A percentile compares a stretch with the other conserved stretches of the same genome.
Evolutionary conservation across 2,888 invertebrate species (phyloP).

Genomic region (Polydrusus cervinus): DNA sequence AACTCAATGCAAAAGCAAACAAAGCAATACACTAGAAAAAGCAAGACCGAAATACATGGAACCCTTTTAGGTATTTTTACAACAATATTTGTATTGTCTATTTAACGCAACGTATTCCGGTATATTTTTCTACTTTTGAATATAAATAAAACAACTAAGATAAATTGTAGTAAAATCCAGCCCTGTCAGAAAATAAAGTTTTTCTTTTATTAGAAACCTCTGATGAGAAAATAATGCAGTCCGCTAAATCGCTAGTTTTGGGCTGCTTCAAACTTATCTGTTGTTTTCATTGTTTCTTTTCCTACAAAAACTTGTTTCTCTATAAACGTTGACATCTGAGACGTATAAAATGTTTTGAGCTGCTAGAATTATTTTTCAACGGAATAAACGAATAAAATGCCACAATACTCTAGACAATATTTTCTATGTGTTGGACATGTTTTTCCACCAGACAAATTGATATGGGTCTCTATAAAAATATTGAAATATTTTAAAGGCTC

Average conservation of each 20-base stretch:
- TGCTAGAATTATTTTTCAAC: conserved; percentile 4
- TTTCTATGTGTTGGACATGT: not conserved
- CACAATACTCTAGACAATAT: not conserved
- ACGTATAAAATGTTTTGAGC: conserved; percentile 40
- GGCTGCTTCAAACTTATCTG: conserved; percentile 46
- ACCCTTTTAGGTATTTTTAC: no score
- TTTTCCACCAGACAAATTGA: not conserved
- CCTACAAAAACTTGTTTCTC: conserved; percentile 45
- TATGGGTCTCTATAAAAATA: not conserved
- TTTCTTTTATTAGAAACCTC: conserved; percentile 57
- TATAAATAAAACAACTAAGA: conserved; percentile 24
- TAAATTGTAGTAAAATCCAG: conserved; percentile 38
- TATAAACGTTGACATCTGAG: conserved; percentile 39
- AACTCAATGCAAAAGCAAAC: no score
- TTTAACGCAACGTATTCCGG: not conserved
- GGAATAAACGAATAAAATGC: not conserved
- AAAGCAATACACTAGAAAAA: no score
- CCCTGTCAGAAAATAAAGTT: conserved; percentile 33
- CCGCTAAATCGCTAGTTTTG: conserved; percentile 54
- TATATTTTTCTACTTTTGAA: conserved; percentile 2
- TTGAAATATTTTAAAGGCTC: not conserved
- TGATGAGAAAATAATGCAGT: conserved; percentile 62
- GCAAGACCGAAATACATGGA: no score
- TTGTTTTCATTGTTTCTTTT: conserved; percentile 44
- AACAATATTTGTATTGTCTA: no score